These are phyloP conservation scores for Taeniopygia guttata DNA, from an alignment of 2,797 vertebrate genomes.

Conservation along the genomic window DNA sequence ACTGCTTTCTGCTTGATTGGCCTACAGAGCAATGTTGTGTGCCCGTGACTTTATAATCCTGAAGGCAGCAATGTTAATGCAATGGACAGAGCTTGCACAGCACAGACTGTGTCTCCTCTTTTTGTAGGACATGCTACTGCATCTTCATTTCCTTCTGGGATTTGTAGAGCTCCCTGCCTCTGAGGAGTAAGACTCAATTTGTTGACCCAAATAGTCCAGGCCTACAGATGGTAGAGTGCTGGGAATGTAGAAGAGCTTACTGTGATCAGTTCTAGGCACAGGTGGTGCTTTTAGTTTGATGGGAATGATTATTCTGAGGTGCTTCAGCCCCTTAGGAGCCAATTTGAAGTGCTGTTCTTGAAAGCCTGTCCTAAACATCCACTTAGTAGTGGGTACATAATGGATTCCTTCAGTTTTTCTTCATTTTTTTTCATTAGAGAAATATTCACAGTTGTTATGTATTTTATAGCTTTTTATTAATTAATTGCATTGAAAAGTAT, in stretches of 20 bases:
- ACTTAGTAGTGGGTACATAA: not conserved
- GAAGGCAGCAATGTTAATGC: not conserved
- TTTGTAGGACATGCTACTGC: not conserved
- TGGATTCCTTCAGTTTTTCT: not conserved
- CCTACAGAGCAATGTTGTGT: not conserved
- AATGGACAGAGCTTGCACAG: not conserved
- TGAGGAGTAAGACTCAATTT: not conserved
- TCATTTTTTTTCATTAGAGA: not conserved
- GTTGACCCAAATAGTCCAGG: not conserved
- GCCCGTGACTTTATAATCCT: not conserved
- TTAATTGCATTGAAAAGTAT: not conserved
- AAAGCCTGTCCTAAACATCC: not conserved
- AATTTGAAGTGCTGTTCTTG: not conserved
- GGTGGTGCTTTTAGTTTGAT: not conserved
- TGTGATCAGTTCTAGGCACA: not conserved
- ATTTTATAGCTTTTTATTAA: not conserved
- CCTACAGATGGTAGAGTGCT: not conserved
- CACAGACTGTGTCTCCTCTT: not conserved
- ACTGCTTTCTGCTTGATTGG: not conserved
- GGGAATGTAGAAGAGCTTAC: not conserved
- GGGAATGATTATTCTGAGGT: not conserved
- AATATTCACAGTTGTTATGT: not conserved
- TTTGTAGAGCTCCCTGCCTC: not conserved
- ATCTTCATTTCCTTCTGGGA: not conserved
- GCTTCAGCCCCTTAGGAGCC: not conserved